Base-by-base conservation (phyloP, 1,140 invertebrate species). In the Heterodera carotae region DNA sequence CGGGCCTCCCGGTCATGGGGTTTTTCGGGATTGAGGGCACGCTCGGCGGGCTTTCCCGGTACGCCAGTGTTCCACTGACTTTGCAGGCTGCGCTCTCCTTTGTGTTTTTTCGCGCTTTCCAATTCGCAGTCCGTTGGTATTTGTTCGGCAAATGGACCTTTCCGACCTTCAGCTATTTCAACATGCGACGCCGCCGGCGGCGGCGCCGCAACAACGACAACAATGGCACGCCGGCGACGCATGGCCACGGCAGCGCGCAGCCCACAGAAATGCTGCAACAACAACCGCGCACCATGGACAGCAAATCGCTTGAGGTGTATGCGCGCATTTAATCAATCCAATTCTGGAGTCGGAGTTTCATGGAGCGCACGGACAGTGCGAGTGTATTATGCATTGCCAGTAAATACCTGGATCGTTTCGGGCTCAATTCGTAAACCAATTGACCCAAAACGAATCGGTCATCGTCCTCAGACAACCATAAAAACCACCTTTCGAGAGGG, bases 111-210 rank as follows among this genome's bases (percentile, higher is more conserved):
- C 69, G 75, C 25, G 25, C 72, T 12, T 67, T 82, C 22, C 82
- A 83, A 59, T 83, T 59, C 43, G 66, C 71, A 15, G 83, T 82
- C 3, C 36, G 83, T 31, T 84, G 80, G 80, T 84, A 84, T 70
- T 62, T 83, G 27, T 83, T 83, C 72, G 80, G 76, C 15, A 76
- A 80, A 74, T 83, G 82, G 43, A 74, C 76, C 7, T 83, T 83
- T 60, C 75, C 75, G 33, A 83, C 82, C 22, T 83, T 83, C 36
- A 67, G 59, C 60, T 83, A 84, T 62, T 83, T 85, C 60, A 82
- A 82, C 27, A 74, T 73, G 25, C 70, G 72, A 29, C 48, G 48
- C 4, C 48, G 48, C 1, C 48, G 48, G 15, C 48, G 48, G 15
- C 48, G 48, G 15, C 48, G 48, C 12, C 39, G n/a, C 39, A 43